Conservation (phyloP, 1,140 invertebrate species). For the Coboldia fuscipes region DNA sequence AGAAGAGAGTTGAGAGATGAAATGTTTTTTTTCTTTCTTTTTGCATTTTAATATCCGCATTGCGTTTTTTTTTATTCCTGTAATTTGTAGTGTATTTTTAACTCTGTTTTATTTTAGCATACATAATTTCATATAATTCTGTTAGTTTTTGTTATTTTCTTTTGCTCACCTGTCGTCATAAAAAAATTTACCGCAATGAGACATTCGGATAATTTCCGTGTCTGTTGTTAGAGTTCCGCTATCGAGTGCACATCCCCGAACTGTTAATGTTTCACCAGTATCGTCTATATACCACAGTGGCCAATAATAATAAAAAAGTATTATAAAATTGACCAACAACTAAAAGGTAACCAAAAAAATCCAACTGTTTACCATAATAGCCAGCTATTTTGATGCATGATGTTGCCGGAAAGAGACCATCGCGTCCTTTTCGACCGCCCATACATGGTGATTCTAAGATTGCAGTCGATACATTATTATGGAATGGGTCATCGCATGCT, state of each 20-base stretch:
- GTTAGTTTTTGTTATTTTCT: background rate
- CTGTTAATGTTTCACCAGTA: slow-evolving; percentile 52
- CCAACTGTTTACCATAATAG: slow-evolving; percentile 40
- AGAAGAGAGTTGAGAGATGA: no score
- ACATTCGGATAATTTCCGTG: slow-evolving; percentile 82
- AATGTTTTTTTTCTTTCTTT: no score
- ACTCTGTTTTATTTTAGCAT: no score
- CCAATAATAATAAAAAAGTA: slow-evolving; percentile 5
- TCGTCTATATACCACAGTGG: slow-evolving; percentile 33
- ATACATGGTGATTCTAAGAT: slow-evolving; percentile 80
- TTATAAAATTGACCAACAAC: no score
- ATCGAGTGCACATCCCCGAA: slow-evolving; percentile 77
- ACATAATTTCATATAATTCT: no score
- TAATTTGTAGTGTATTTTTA: no score
- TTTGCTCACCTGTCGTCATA: slow-evolving; percentile 54
- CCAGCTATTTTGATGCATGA: slow-evolving; percentile 90
- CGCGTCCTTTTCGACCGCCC: slow-evolving; percentile 73
- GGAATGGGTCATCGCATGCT: slow-evolving; percentile 90
- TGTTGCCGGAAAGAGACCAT: slow-evolving; percentile 88
- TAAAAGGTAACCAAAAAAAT: no score
- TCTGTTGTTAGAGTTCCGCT: slow-evolving; percentile 80
- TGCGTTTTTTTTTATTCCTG: no score
- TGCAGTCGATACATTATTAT: slow-evolving; percentile 69
- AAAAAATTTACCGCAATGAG: slow-evolving; percentile 77
- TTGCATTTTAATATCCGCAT: no score